Evolutionary conservation across 2,888 invertebrate genomes (phyloP), one percentile per base, ranked within the genome.

Genomic region (Tetranychus truncatus): DNA sequence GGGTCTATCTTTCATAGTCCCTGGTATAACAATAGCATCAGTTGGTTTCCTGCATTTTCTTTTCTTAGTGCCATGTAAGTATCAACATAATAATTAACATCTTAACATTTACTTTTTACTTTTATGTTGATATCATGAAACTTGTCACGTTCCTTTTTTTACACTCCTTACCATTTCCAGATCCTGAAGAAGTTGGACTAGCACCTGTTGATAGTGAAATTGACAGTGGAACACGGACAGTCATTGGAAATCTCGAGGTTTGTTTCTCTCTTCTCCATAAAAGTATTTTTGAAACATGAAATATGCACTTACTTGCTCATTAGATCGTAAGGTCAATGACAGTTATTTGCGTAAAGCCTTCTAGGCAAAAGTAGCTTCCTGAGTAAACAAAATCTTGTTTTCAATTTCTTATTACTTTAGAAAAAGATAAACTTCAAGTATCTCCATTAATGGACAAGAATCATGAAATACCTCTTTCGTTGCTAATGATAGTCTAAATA

Each of bases 1-100:
- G 96, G 88, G 92, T 0, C 83, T 91, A 74, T 94, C 94, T 46
- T 96, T 96, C 83, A 89, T 94, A 73, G 88, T 93, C 79, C 96
- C 96, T 7, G 95, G 92, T 21, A 88, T 87, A 1, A 79, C 83
- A 0, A 84, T 86, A 34, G 92, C 89, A 1, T 78, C 83, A 0
- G 84, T 86, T 45, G 92, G 89, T 1, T 86, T 89, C 77, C 76
- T 91, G 0, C 86, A 92, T 73, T 94, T 92, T 83, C 84, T 95
- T 76, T 90, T 94, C 81, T 84, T 95, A 55, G 89, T 90, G 1
- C 89, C 92, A n/a, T 79, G 83, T 77, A 76, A 67, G 77, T 55
- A 11, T 20, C 34, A 24, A 55, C 34, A 34, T 3, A 34, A 34
- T 34, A 34, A 34, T 34, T 34, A 34, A 1, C 3, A 34, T 34